Base-by-base conservation (phyloP, 2,113 vertebrate genomes). In the Perca flavescens region DNA sequence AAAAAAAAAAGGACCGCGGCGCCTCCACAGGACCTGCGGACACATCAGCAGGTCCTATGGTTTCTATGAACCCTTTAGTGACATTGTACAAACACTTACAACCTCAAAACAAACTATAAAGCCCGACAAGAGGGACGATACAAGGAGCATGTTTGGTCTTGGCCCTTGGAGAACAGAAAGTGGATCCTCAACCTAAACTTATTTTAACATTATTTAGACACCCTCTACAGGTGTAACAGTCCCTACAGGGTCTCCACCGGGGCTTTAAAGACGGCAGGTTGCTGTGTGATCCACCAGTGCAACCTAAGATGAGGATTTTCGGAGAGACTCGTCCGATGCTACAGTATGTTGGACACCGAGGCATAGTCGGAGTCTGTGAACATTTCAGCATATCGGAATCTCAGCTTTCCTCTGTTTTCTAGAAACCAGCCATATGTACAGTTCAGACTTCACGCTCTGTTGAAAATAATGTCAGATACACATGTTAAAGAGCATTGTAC, bases 361-460 rank as follows among this genome's bases (percentile, higher is more conserved):
- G 63, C 22, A 17, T 54, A 2, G 22, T 0, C 49, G 53, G 72
- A 34, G 82, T 40, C 73, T 28, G 65, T 9, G 57, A 78, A 81
- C 73, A 49, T 49, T 67, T 47, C 60, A 72, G 72, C 53, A 17
- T 62, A 31, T 67, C 74, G 36, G 21, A 34, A 12, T 50, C 69
- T 17, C 19, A 14, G 80, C 77, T 72, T 36, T 68, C 40, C 50
- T 70, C 54, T 73, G 71, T 71, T 85, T 90, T 80, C 16, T 78
- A 80, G 40, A 74, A 63, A 84, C 9, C 82, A 75, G 81, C 85
- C 84, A 81, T 73, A 70, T 89, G 91, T 89, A 92, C 83, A 91
- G 79, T 61, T 74, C 47, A 73, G 28, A 52, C 60, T 8, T 15
- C 10, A n/a, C 49, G 11, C 66, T 65, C 36, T 34, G 69, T 52